Evolutionary conservation across 53 echinoderm and acorn worm species (phyloP), one percentile per base, ranked within the genome.

Genomic region (Arbacia lixula): DNA sequence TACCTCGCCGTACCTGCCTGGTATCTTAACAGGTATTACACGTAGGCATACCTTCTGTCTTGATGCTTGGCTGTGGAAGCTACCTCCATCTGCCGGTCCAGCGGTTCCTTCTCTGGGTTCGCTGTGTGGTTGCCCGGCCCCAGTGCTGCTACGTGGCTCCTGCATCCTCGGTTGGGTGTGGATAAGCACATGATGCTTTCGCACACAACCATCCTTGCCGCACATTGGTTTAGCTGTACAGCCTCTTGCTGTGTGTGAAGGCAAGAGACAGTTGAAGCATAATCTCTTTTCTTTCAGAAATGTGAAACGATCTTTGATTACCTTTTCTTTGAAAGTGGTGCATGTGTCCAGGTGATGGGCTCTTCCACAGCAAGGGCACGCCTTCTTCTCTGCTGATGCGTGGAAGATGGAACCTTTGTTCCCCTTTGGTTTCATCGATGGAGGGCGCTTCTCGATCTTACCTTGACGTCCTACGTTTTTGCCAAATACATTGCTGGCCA

Each of bases 241-340:
- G 11, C 50, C 43, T 21, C 60, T 80, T 1, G 90, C 90, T 6
- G 86, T 60, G 40, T 82, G 90, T 62, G 71, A 65, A 26, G 46
- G 83, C 37, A 37, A 22, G 21, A 90, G 87, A 35, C 83, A 90
- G 56, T 87, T 90, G 36, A 86, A 86, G 31, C 87, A 91, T 29
- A 91, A 31, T 43, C 76, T 83, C 26, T 64, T 71, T 14, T 82
- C 36, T 8, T 86, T 58, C 5, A 86, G 36, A 27, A 90, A 33
- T 40, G 55, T 63, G 0, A 60, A 34, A 25, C 87, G 68, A 9
- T 91, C 91, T 3, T 86, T 64, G 42, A 22, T 6, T 0, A 46
- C 3, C 71, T 71, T 71, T 29, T 46, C 10, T 25, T 46, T 36
- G 28, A 71, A 71, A 4, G 28, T 10, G 25, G 28, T 71, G 71